A percentile compares a stretch with the other conserved stretches of the same genome.
Conservation (phyloP, 2,797 vertebrate species). For the Hippocampus kuda region DNA sequence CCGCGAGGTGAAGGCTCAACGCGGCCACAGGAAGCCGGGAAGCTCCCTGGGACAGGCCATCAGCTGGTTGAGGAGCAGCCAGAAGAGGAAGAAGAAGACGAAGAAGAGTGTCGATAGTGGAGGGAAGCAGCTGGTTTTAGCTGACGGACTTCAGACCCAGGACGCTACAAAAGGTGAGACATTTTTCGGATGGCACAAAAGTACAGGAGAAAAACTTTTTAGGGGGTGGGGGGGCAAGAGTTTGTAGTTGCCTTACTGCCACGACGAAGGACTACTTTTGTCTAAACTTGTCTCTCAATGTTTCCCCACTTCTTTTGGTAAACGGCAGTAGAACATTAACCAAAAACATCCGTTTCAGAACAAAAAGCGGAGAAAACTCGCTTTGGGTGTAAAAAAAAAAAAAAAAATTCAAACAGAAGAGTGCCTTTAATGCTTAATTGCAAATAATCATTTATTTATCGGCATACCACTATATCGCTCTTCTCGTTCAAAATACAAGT, state of each 20-base stretch:
- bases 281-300: too few species aligned
- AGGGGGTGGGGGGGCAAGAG: too few species aligned
- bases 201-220: neutral
- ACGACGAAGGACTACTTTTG: too few species aligned
- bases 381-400: too few species aligned
- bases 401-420: too few species aligned
- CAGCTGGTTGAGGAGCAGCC: slow-evolving; percentile 78
- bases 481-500: neutral
- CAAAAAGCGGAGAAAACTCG: too few species aligned
- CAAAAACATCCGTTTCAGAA: too few species aligned
- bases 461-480: neutral
- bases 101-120: slow-evolving; percentile 28
- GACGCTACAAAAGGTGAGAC: slow-evolving; percentile 60
- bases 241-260: too few species aligned
- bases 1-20: slow-evolving; percentile 59
- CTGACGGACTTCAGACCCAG: slow-evolving; percentile 40
- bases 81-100: slow-evolving; percentile 54
- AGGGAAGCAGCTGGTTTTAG: slow-evolving; percentile 33
- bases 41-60: slow-evolving; percentile 76
- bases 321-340: too few species aligned
- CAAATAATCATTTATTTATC: neutral
- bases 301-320: too few species aligned
- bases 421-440: neutral
- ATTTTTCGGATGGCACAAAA: neutral
- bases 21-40: slow-evolving; percentile 67